Evolutionary conservation across 1,140 invertebrate species (phyloP).

Genomic region (Zophobas atratus): DNA sequence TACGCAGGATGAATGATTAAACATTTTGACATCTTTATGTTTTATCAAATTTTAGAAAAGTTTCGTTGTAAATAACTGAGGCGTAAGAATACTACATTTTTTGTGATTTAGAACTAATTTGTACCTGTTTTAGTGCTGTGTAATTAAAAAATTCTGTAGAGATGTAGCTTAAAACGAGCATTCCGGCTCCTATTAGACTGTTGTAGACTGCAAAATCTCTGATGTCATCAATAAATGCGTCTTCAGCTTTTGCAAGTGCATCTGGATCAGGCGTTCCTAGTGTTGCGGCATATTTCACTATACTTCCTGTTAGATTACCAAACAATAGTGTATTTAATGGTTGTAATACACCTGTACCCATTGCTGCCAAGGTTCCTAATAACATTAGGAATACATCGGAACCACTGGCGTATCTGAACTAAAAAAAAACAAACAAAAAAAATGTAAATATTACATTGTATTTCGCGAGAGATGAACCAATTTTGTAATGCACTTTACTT

Average conservation of each 20-base stretch:
- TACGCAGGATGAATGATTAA: no score
- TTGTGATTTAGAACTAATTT: no score
- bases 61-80: no score
- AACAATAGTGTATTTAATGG: slow-evolving; percentile 81
- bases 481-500: no score
- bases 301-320: slow-evolving; percentile 74
- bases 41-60: no score
- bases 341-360: slow-evolving; percentile 75
- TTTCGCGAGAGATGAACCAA: no score
- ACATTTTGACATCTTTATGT: no score
- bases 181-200: slow-evolving; percentile 71
- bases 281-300: slow-evolving; percentile 65
- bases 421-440: slow-evolving; percentile 59
- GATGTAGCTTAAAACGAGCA: slow-evolving; percentile 75
- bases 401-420: slow-evolving; percentile 75
- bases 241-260: slow-evolving; percentile 14
- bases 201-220: slow-evolving; percentile 74
- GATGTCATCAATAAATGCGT: slow-evolving; percentile 67
- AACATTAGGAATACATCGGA: slow-evolving; percentile 74
- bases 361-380: slow-evolving; percentile 73
- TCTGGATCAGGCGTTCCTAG: slow-evolving; percentile 1
- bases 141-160: slow-evolving; percentile 79
- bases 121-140: slow-evolving; percentile 78
- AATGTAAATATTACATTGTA: no score
- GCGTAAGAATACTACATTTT: no score